Evolutionary conservation across 2,888 invertebrate species (phyloP).

Genomic region (Aphrophora alni): DNA sequence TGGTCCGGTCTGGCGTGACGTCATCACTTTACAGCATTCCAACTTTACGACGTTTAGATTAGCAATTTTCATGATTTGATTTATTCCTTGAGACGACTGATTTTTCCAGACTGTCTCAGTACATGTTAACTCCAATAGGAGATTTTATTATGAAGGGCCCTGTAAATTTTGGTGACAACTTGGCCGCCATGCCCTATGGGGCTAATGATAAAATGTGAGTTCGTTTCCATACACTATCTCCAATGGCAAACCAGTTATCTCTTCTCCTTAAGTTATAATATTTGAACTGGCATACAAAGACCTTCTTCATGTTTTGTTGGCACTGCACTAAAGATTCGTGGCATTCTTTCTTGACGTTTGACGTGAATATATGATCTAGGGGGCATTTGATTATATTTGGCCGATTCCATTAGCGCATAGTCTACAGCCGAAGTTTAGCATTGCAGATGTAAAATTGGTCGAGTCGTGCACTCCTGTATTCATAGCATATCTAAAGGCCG

Average conservation of each 20-base stretch:
- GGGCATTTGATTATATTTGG: too few species aligned
- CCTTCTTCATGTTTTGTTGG: neutral
- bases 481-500: conserved; percentile 45
- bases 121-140: neutral
- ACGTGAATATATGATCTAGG: too few species aligned
- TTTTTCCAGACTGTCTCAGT: too few species aligned
- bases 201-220: neutral
- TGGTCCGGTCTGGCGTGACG: too few species aligned
- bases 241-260: neutral
- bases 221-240: neutral
- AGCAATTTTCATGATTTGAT: too few species aligned
- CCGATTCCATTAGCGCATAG: neutral
- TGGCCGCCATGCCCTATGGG: neutral
- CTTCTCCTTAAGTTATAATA: neutral
- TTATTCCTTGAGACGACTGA: too few species aligned
- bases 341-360: too few species aligned
- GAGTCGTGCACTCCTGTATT: conserved; percentile 46
- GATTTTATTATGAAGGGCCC: neutral
- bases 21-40: too few species aligned
- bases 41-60: too few species aligned
- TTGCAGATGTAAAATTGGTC: conserved; percentile 47
- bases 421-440: conserved; percentile 45
- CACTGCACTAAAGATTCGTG: too few species aligned
- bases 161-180: neutral
- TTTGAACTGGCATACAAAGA: neutral